These are phyloP conservation scores for Xenopus petersii DNA, from an alignment of 2,797 vertebrate genomes.

Conservation along the genomic window DNA sequence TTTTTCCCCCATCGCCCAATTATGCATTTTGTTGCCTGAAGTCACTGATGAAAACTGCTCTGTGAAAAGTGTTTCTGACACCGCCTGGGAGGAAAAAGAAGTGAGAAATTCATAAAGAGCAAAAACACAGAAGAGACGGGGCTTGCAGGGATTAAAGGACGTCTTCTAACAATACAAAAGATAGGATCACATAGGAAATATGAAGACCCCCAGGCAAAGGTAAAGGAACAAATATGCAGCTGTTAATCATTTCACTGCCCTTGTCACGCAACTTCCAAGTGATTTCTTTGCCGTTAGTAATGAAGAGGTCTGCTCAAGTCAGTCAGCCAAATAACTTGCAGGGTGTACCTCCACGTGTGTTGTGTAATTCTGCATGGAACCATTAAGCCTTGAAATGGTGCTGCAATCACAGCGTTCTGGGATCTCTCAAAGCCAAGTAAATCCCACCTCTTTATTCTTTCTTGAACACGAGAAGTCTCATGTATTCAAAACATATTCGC, in stretches of 20 bases:
- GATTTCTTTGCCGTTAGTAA: slow-evolving; percentile 38
- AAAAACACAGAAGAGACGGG: slow-evolving; percentile 30
- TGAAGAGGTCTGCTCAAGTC: slow-evolving; percentile 32
- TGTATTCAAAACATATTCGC: too few species aligned
- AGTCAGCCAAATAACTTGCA: slow-evolving; percentile 23
- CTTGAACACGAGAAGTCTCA: too few species aligned
- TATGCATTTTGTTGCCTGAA: not conserved
- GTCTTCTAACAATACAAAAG: slow-evolving; percentile 36
- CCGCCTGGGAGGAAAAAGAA: slow-evolving; percentile 21
- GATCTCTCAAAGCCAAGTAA: too few species aligned
- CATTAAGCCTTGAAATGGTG: not conserved
- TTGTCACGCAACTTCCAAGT: slow-evolving; percentile 45
- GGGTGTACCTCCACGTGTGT: slow-evolving; percentile 3
- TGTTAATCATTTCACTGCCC: slow-evolving; percentile 48
- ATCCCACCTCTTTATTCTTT: too few species aligned
- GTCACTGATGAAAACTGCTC: not conserved
- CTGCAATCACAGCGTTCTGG: not conserved
- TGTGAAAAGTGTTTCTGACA: slow-evolving; percentile 12
- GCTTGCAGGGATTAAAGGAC: slow-evolving; percentile 40
- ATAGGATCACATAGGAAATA: slow-evolving; percentile 47
- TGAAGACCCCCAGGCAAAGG: slow-evolving; percentile 37
- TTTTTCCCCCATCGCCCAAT: not conserved
- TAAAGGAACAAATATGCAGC: slow-evolving; percentile 46
- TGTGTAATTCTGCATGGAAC: not conserved
- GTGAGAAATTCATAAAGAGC: slow-evolving; percentile 40